Evolutionary conservation across 2,888 invertebrate species (phyloP), one percentile per base, ranked within the genome.

Genomic region (Epirrita christyi): DNA sequence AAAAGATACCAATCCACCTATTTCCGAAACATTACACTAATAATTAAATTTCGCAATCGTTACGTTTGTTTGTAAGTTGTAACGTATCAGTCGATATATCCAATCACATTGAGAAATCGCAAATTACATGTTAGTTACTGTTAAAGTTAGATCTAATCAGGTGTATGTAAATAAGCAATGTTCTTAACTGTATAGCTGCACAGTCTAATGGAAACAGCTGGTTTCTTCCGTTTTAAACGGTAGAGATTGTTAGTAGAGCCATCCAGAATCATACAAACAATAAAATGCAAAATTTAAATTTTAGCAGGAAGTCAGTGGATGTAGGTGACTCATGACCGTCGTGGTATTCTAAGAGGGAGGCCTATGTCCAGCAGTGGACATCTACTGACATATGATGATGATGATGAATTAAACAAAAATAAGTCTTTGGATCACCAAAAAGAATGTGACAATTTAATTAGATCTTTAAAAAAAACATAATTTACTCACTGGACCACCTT

Each of bases 131-230:
- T 38, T 55, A 55, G 48, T 49, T 55, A 54, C 42, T 60, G 53
- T 63, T 59, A 63, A 63, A 61, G 63, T 61, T 46, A 59, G 68
- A 68, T 68, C 51, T 64, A 67, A 68, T 68, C 67, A 44, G 37
- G 51, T 63, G 52, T 63, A 66, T 68, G 67, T 64, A 64, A 67
- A 68, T 65, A 68, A 55, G 64, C 53, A 52, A 49, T 55, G 48
- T 48, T 13, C 42, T 45, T 54, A 44, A 29, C 28, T 49, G 45
- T 45, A 32, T 27, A 48, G 27, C 34, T 21, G 2, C 47, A 53
- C 52, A 52, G 49, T 6, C 2, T 42, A 28, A 6, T 14, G 6
- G 37, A 40, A 7, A 44, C 21, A n/a, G 53, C 53, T 41, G 41
- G 46, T 34, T 41, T 6, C 14, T 44, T 44, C 5, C 28, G 11